Evolutionary conservation across 2,797 vertebrate species (phyloP), one percentile per base, ranked within the genome.

Genomic region (Ispidina picta): DNA sequence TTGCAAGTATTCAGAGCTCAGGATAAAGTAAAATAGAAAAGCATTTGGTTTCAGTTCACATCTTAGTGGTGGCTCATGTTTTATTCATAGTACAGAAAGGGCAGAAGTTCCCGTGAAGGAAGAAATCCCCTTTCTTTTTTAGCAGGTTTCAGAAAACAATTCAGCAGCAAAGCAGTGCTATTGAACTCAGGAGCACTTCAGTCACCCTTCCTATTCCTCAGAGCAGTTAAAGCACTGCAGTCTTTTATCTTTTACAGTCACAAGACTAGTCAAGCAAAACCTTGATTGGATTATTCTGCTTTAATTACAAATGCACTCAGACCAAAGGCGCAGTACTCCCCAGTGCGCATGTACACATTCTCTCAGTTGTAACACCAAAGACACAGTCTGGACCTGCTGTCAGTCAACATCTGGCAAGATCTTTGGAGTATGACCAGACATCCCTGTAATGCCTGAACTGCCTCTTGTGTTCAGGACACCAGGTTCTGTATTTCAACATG

Each of bases 251-350:
- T 91, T 83, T 86, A 90, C 31, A 89, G 84, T 92, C 79, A 78
- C 39, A 91, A 56, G 83, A 87, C 63, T 85, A 93, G 73, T 60
- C 62, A 83, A 90, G 88, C 78, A 80, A 93, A 93, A 69, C 44
- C 33, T 81, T 75, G 78, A 93, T 35, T 66, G 66, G 59, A 86
- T 94, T 96, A 93, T 87, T 86, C 84, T 75, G 63, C 76, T 94
- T 94, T 93, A 89, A 96, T 94, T 90, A 89, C 78, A 89, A 96
- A 87, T 15, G 23, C 65, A 78, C 29, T 94, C 86, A 54, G 79
- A 76, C 33, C 72, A 80, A 78, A 94, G 72, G 88, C 3, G 0
- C 83, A 51, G 12, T 28, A 70, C 66, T 78, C 91, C 91, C 79
- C 83, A 29, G 73, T 81, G 89, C 14, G 1, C 49, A 78, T 12